phyloP scores from a whole-genome alignment of 2,888 invertebrate species.

The Catocala nupta region DNA sequence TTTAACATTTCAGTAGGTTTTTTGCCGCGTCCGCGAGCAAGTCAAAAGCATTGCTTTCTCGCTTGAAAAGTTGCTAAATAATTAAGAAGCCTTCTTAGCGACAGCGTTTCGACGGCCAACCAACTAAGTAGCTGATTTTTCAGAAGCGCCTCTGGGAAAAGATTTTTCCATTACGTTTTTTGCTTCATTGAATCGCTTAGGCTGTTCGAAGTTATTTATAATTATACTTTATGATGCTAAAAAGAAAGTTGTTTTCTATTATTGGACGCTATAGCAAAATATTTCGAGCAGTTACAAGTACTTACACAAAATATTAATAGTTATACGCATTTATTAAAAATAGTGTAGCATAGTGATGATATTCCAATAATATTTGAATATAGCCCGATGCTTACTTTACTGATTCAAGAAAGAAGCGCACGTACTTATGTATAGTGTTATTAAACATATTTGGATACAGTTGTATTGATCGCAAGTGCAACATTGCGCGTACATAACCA shows the following conservation, averaged over 20 bases:
- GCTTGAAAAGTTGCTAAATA: conserved; percentile 85
- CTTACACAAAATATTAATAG: too few relatives aligned
- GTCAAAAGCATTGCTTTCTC: conserved; percentile 84
- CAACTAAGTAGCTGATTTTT: conserved; percentile 72
- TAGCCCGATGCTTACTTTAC: too few relatives aligned
- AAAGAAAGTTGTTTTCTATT: background rate
- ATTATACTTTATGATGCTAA: background rate
- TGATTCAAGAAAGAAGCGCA: too few relatives aligned
- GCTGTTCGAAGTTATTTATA: conserved; percentile 28
- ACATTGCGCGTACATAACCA: too few relatives aligned
- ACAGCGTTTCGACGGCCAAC: conserved; percentile 74
- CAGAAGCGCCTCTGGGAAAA: conserved; percentile 44
- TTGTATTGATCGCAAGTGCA: too few relatives aligned
- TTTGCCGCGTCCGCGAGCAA: conserved; percentile 78
- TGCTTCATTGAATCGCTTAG: conserved; percentile 21
- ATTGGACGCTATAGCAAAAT: background rate
- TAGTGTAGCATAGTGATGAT: too few relatives aligned
- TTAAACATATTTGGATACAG: too few relatives aligned
- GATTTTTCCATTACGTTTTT: conserved; percentile 54
- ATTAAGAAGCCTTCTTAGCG: conserved; percentile 82
- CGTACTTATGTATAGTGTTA: too few relatives aligned
- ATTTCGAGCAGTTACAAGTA: too few relatives aligned
- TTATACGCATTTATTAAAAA: too few relatives aligned
- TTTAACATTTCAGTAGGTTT: conserved; percentile 84
- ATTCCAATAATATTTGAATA: too few relatives aligned